phyloP scores from a whole-genome alignment of 1,140 invertebrate genomes.

The Drusus annulatus region DNA sequence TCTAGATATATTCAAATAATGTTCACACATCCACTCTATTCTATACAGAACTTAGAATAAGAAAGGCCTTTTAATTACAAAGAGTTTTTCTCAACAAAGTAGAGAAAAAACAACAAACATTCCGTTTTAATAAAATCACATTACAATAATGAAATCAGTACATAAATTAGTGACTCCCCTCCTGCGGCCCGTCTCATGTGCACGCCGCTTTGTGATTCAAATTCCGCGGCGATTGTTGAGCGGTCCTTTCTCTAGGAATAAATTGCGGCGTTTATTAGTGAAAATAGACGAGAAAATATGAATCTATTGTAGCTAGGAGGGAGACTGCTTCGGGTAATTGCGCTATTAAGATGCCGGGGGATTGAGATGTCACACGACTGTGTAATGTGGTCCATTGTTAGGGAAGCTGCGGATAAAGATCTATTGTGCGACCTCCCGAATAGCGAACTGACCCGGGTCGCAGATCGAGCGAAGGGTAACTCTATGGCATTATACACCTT shows the following conservation, averaged over 20 bases:
- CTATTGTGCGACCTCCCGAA: not conserved
- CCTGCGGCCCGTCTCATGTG: not conserved
- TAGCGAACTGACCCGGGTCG: not conserved
- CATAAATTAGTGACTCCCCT: constrained; percentile 8
- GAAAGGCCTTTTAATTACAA: constrained; percentile 14
- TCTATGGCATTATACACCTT: too few species aligned
- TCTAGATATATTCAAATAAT: too few species aligned
- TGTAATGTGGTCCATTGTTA: constrained; percentile 13
- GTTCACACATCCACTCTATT: not conserved
- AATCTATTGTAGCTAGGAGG: not conserved
- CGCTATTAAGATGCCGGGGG: constrained; percentile 23
- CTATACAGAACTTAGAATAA: constrained; percentile 4
- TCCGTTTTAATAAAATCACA: not conserved
- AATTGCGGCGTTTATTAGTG: constrained; percentile 55
- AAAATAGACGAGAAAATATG: constrained; percentile 49
- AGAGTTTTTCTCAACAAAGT: not conserved
- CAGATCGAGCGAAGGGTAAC: not conserved
- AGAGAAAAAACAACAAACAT: constrained; percentile 29
- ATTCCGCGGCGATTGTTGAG: constrained; percentile 13
- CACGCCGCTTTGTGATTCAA: constrained; percentile 23
- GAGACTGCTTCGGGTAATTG: constrained; percentile 28
- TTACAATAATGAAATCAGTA: constrained; percentile 5
- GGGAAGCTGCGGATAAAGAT: not conserved
- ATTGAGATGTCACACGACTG: constrained; percentile 48
- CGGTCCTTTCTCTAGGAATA: constrained; percentile 24